Evolutionary conservation across 2,113 vertebrate genomes (phyloP).

Genomic region (Heterocephalus glaber): DNA sequence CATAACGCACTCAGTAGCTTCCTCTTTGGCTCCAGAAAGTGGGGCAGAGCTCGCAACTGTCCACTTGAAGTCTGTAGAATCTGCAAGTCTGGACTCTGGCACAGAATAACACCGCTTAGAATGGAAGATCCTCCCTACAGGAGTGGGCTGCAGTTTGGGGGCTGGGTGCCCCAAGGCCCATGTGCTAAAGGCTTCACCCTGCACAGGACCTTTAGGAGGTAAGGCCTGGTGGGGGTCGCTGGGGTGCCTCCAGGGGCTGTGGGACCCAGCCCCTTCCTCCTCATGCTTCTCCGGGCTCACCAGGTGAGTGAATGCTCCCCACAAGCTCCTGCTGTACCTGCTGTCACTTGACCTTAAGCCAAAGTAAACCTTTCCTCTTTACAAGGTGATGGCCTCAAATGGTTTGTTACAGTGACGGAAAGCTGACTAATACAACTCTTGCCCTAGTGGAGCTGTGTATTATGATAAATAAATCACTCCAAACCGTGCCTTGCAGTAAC

Average conservation of each 20-base stretch:
- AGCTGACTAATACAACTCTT: not conserved
- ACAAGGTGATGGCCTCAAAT: not conserved
- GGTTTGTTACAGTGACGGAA: not conserved
- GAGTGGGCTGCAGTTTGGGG: too few species aligned
- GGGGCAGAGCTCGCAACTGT: constrained; percentile 70
- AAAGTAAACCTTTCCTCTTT: not conserved
- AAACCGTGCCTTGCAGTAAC: not conserved
- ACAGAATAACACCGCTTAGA: not conserved
- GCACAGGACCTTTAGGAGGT: not conserved
- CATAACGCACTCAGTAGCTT: constrained; percentile 63
- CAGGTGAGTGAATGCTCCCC: not conserved
- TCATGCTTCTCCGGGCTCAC: not conserved
- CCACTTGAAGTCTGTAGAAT: constrained; percentile 63
- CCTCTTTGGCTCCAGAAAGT: constrained; percentile 69
- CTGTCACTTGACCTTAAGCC: not conserved
- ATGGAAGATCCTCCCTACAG: not conserved
- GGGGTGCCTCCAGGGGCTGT: not conserved
- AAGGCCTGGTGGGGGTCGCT: not conserved
- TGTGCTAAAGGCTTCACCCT: not conserved
- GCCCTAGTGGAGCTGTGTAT: not conserved
- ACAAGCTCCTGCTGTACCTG: not conserved
- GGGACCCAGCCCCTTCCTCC: not conserved
- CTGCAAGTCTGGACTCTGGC: constrained; percentile 7
- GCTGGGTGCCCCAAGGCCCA: not conserved
- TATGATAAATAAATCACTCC: constrained; percentile 22